A percentile compares a stretch with the other conserved stretches of the same genome.
Evolutionary conservation across 2,113 vertebrate genomes (phyloP).

Genomic region (Coracopsis vasa): DNA sequence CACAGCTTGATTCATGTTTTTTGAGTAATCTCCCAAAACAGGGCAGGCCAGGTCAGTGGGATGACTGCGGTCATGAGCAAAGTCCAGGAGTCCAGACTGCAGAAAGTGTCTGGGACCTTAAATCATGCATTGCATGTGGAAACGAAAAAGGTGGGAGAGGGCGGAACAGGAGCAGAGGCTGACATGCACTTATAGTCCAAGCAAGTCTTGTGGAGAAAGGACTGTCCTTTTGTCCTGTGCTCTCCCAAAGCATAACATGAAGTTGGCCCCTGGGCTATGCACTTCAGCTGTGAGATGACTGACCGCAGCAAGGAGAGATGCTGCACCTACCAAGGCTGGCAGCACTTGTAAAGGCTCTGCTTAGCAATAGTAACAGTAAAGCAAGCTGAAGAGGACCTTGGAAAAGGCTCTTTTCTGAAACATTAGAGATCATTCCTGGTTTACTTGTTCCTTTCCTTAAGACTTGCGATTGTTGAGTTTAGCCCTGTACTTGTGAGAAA

Average conservation of each 20-base stretch:
- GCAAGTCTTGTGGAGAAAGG: background rate
- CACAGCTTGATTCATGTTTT: background rate
- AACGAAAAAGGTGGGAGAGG: background rate
- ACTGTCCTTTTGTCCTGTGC: background rate
- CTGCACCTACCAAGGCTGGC: background rate
- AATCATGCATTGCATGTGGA: accelerated
- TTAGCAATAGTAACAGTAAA: background rate
- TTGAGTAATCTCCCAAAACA: background rate
- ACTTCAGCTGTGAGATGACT: background rate
- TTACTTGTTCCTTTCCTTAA: background rate
- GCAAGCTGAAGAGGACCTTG: background rate
- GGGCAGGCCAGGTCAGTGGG: background rate
- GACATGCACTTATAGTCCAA: background rate
- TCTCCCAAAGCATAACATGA: background rate
- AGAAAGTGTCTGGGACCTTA: background rate
- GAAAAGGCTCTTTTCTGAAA: background rate
- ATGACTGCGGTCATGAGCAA: background rate
- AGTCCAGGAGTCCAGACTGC: background rate
- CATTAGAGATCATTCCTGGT: background rate
- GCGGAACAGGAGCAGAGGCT: background rate
- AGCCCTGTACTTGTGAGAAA: background rate
- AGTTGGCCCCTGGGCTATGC: background rate
- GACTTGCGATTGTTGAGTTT: background rate
- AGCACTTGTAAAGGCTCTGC: background rate
- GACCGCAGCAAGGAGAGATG: background rate